phyloP scores from a whole-genome alignment of 2,888 invertebrate species.

The Teinopalpus imperialis region DNA sequence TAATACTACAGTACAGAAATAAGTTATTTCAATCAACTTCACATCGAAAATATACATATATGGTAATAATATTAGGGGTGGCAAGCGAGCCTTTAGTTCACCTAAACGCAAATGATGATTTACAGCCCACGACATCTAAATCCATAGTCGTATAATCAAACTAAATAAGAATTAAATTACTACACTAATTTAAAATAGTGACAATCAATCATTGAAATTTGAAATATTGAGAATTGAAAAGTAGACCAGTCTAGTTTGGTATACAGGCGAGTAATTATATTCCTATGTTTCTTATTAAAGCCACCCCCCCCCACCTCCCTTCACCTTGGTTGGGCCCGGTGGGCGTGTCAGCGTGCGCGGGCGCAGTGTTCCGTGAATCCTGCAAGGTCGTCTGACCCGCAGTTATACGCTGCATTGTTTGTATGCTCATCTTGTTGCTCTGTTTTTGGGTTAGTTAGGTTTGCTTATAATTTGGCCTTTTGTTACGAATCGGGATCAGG shows the following conservation, averaged over 20 bases:
- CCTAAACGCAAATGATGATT: too few relatives aligned
- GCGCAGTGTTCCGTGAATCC: slow-evolving; percentile 55
- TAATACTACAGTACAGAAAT: too few relatives aligned
- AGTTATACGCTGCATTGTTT: slow-evolving; percentile 15
- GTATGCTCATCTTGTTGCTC: background rate
- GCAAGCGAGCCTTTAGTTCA: too few relatives aligned
- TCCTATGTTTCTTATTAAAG: background rate
- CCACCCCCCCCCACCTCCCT: background rate
- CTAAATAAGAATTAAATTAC: too few relatives aligned
- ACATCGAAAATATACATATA: too few relatives aligned
- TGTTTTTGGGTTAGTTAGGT: slow-evolving; percentile 4
- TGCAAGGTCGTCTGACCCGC: slow-evolving; percentile 62
- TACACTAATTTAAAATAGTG: background rate
- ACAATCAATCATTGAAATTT: background rate
- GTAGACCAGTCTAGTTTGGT: slow-evolving; percentile 2
- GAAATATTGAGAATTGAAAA: slow-evolving; percentile 5
- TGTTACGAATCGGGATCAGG: too few relatives aligned
- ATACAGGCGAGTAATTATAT: slow-evolving; percentile 7
- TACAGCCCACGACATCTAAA: too few relatives aligned
- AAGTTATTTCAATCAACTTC: too few relatives aligned
- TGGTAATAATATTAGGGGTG: too few relatives aligned
- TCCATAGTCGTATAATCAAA: too few relatives aligned
- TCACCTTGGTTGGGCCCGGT: slow-evolving; percentile 39
- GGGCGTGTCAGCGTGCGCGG: slow-evolving; percentile 27
- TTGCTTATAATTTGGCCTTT: background rate